A percentile compares a stretch with the other conserved stretches of the same genome.
Evolutionary conservation across 2,113 vertebrate genomes (phyloP).

Genomic region (Rattus norvegicus): DNA sequence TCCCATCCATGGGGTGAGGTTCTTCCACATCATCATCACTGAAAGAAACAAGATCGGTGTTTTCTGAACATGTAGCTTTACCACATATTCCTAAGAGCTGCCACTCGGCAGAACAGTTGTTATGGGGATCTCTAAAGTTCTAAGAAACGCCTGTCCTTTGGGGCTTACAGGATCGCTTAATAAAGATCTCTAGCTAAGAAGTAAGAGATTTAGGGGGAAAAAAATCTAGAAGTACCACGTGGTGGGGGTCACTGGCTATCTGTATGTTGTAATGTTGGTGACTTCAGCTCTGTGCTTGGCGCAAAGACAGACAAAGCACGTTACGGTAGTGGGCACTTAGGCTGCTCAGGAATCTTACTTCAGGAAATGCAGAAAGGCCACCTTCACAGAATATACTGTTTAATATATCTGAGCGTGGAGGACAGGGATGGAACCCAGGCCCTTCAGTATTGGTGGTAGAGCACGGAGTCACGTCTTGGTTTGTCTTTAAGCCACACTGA

Average conservation of each 20-base stretch:
- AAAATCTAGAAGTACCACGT: neutral
- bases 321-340: slow-evolving; percentile 17
- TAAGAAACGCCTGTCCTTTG: slow-evolving; percentile 29
- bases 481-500: neutral
- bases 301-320: slow-evolving; percentile 5
- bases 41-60: slow-evolving; percentile 77
- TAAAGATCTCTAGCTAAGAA: slow-evolving; percentile 45
- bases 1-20: slow-evolving; percentile 92
- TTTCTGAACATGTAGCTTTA: neutral
- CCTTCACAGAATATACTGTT: neutral
- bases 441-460: no score
- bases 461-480: neutral
- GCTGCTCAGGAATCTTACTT: neutral
- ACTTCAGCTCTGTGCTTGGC: slow-evolving; percentile 5
- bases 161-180: neutral
- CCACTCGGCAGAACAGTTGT: neutral
- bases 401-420: neutral
- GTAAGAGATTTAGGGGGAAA: neutral
- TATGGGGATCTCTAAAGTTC: neutral
- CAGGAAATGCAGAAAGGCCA: neutral
- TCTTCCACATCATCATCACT: slow-evolving; percentile 98
- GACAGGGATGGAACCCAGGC: neutral
- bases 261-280: neutral
- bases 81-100: neutral
- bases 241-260: neutral